Evolutionary conservation across 2,797 vertebrate genomes (phyloP).

Genomic region (Neosilurus mollespiculum): DNA sequence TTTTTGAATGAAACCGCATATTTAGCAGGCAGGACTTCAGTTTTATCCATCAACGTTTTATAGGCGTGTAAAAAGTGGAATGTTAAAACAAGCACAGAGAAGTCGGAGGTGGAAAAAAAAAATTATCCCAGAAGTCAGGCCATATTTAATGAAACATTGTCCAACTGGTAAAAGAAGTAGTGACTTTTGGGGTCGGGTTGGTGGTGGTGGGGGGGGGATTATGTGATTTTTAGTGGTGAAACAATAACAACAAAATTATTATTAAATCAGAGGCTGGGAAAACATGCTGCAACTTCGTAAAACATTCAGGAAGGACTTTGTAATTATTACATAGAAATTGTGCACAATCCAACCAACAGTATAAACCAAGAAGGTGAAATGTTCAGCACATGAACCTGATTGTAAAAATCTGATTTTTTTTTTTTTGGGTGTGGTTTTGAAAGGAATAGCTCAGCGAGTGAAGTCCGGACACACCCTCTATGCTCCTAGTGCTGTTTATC

Average conservation of each 20-base stretch:
- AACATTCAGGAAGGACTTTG: background rate
- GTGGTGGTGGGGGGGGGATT: too few relatives aligned
- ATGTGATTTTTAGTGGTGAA: too few relatives aligned
- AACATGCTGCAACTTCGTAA: background rate
- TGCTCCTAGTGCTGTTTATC: slow-evolving; percentile 38
- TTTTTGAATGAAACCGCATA: background rate
- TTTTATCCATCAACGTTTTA: background rate
- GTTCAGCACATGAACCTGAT: too few relatives aligned
- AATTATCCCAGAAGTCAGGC: too few relatives aligned
- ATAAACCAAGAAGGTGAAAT: background rate
- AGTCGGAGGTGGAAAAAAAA: too few relatives aligned
- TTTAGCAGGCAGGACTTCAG: background rate
- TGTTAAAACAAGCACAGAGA: background rate
- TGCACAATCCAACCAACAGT: background rate
- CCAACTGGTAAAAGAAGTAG: background rate
- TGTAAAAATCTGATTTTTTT: too few relatives aligned
- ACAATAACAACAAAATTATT: background rate
- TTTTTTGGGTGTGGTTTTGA: background rate
- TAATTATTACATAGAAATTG: background rate
- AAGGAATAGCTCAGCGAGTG: slow-evolving; percentile 61
- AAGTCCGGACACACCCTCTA: slow-evolving; percentile 57
- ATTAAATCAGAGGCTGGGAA: background rate
- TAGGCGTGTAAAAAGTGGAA: background rate
- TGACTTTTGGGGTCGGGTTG: background rate
- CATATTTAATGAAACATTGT: too few relatives aligned